These are phyloP conservation scores for Echinometra lucunter DNA, from an alignment of 53 echinoderm and acorn worm genomes.

Conservation along the genomic window DNA sequence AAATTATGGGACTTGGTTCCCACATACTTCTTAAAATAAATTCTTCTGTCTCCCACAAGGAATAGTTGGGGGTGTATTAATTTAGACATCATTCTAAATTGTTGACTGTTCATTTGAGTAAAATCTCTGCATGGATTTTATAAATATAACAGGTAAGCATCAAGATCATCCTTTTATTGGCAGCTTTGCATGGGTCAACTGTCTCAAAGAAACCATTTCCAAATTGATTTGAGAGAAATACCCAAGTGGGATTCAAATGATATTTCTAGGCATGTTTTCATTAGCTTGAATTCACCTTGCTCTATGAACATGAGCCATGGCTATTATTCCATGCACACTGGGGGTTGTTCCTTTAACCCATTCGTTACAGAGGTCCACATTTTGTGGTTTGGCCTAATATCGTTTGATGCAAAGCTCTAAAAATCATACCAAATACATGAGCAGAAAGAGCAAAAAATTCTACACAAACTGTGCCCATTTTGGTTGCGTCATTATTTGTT, in stretches of 20 bases:
- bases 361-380: too few species aligned
- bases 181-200: neutral
- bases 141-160: neutral
- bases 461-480: too few species aligned
- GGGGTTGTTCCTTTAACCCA: too few species aligned
- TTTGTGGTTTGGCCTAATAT: too few species aligned
- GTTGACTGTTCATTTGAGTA: neutral
- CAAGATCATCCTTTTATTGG: neutral
- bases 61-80: neutral
- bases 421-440: too few species aligned
- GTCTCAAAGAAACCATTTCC: neutral
- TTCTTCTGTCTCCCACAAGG: neutral
- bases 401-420: too few species aligned
- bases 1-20: neutral
- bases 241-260: neutral
- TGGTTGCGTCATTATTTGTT: too few species aligned
- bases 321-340: too few species aligned
- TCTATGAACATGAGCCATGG: too few species aligned
- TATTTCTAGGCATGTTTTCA: neutral
- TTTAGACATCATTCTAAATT: neutral
- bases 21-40: neutral
- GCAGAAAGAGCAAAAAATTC: too few species aligned
- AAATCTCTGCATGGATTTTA: neutral
- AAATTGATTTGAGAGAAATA: slow-evolving; percentile 1
- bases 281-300: too few species aligned